Evolutionary conservation across 2,797 vertebrate species (phyloP).

Genomic region (Leucoraja ocellata): DNA sequence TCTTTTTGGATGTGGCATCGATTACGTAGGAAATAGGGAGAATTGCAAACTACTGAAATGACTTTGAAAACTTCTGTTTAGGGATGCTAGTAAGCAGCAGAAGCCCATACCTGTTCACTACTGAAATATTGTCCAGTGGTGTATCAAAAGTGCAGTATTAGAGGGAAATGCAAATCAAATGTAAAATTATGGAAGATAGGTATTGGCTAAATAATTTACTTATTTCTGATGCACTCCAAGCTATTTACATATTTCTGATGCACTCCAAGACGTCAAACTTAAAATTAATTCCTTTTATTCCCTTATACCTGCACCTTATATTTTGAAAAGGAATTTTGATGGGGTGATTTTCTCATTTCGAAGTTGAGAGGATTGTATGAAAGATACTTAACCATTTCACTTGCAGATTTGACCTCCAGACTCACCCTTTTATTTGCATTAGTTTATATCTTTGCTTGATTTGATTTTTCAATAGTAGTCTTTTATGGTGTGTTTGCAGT

Average conservation of each 20-base stretch:
- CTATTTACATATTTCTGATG: neutral
- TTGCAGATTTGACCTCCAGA: neutral
- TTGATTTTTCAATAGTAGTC: neutral
- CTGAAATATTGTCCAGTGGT: neutral
- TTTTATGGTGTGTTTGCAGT: neutral
- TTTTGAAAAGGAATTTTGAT: neutral
- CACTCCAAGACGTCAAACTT: neutral
- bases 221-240: neutral
- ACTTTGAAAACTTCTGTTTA: neutral
- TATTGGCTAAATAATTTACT: neutral
- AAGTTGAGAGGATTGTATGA: neutral
- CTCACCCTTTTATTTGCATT: neutral
- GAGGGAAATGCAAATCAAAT: neutral
- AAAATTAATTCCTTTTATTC: neutral
- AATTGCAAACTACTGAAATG: neutral
- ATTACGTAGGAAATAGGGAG: neutral
- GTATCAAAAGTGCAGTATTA: neutral
- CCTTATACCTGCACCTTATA: no score
- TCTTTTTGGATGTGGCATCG: no score
- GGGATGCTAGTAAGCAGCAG: neutral
- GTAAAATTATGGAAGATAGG: neutral
- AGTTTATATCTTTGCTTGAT: neutral
- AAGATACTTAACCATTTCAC: neutral
- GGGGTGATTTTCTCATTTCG: neutral
- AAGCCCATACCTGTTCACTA: neutral